phyloP scores from a whole-genome alignment of 2,113 vertebrate species.

The Sinocyclocheilus anophthalmus region DNA sequence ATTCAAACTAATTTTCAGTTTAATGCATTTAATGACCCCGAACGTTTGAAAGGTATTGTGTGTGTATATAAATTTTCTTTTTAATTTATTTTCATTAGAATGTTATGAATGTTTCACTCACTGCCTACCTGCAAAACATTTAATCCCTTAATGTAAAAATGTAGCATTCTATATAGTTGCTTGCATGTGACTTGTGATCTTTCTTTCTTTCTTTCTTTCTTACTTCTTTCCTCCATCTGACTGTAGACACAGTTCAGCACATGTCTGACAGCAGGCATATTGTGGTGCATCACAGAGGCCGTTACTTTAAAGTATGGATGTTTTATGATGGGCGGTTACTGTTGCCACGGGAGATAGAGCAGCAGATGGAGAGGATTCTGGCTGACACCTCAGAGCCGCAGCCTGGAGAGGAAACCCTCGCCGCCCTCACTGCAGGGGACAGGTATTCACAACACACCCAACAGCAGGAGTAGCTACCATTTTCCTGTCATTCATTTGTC shows the following conservation, averaged over 20 bases:
- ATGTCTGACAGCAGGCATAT: conserved; percentile 92
- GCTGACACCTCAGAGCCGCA: conserved; percentile 83
- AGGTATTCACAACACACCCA: conserved; percentile 72
- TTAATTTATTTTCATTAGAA: too few relatives aligned
- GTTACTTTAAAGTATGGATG: conserved; percentile 93
- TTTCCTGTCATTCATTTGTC: not conserved
- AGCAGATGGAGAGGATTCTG: conserved; percentile 92
- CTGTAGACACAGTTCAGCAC: conserved; percentile 87
- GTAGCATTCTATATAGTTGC: not conserved
- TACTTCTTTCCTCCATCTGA: too few relatives aligned
- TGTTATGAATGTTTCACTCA: too few relatives aligned
- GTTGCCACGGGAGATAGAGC: conserved; percentile 91
- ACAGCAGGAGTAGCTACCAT: not conserved
- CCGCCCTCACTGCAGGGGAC: conserved; percentile 91
- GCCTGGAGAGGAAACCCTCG: conserved; percentile 86
- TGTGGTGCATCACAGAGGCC: conserved; percentile 88
- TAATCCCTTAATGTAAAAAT: too few relatives aligned
- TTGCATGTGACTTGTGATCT: too few relatives aligned
- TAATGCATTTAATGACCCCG: not conserved
- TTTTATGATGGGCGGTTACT: conserved; percentile 91
- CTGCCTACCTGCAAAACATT: not conserved
- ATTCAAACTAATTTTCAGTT: not conserved
- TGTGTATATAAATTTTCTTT: not conserved
- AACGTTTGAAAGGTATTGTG: not conserved
- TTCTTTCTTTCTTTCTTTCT: too few relatives aligned